Evolutionary conservation across 2,113 vertebrate species (phyloP), one percentile per base, ranked within the genome.

Genomic region (Helogale parvula): DNA sequence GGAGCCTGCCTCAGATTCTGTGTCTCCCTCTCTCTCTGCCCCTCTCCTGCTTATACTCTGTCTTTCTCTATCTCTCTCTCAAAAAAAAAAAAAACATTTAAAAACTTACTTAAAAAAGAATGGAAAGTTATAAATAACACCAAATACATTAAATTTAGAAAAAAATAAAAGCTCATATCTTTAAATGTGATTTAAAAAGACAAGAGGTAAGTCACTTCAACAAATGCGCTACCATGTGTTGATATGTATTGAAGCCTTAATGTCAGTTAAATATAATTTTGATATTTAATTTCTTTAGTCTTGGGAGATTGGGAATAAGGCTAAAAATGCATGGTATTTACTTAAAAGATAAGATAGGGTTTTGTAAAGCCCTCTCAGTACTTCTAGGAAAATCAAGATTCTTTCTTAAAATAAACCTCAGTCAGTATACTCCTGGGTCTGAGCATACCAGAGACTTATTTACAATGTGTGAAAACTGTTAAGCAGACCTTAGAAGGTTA

Each of bases 301-400:
- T 41, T 90, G 93, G 83, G 81, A 68, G 10, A 96, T 91, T 94
- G 52, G 80, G 17, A 76, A 89, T 97, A 96, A 97, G 5, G 14
- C 5, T 93, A 88, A 96, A 97, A 98, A 96, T 84, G 69, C 15
- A 47, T 92, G 87, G 2, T 96, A 97, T 98, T 98, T 97, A 93
- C 93, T 97, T 97, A 96, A 85, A 81, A 97, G 41, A 92, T 68
- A 27, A 98, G 71, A 98, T 96, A 21, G 96, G 16, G 47, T 93
- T 97, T 97, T 96, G 81, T 91, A 93, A 97, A 97, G 15, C 69
- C 72, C 69, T 81, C 77, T 96, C 7, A 63, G 63, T 95, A 93
- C 54, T 97, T 97, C 68, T 77, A 97, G 88, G 90, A 97, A 98
- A 94, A 96, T 97, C 92, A 97, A 93, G 52, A 94, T 96, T 97